Base-by-base conservation (phyloP, 2,113 vertebrate genomes). In the Gopherus flavomarginatus region DNA sequence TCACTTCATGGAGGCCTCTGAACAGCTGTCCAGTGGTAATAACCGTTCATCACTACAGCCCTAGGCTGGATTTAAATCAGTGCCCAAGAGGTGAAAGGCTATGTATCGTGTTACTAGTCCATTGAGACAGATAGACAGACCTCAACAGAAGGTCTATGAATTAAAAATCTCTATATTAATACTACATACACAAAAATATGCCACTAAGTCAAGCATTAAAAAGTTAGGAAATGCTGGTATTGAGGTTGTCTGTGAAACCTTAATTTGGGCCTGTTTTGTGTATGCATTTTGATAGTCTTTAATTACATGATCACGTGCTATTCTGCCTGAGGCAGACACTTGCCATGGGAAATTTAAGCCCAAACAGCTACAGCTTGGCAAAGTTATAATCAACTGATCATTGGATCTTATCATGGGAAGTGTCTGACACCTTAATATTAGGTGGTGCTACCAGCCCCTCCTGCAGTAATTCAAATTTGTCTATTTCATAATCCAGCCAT, bases 261-360 rank as follows among this genome's bases (percentile, higher is more conserved):
- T 95, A 97, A 97, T 97, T 97, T 96, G 97, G 92, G 94, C 96
- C 96, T 94, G 95, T 72, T 94, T 94, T 87, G 95, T 87, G 89
- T 95, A 22, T 52, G 1, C 84, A 19, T 91, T 59, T 13, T 92
- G 95, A 90, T 94, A 89, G 93, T 93, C 95, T 94, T 97, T 97
- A 97, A 97, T 97, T 97, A 97, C 93, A 97, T 59, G 93, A 94
- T 90, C 90, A 38, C 90, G 56, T 95, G 95, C 93, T 90, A 50
- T 82, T 90, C 92, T 83, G 96, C 96, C 96, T 85, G 12, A 97
- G 96, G 97, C 95, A 96, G 86, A 87, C 96, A 97, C 96, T 94
- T 97, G 96, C 94, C 92, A 92, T 85, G 86, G 94, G 94, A 93
- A 93, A 91, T 81, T 88, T 85, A 95, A 91, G 75, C 90, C 96